phyloP scores from a whole-genome alignment of 2,113 vertebrate species.

The Ondatra zibethicus region DNA sequence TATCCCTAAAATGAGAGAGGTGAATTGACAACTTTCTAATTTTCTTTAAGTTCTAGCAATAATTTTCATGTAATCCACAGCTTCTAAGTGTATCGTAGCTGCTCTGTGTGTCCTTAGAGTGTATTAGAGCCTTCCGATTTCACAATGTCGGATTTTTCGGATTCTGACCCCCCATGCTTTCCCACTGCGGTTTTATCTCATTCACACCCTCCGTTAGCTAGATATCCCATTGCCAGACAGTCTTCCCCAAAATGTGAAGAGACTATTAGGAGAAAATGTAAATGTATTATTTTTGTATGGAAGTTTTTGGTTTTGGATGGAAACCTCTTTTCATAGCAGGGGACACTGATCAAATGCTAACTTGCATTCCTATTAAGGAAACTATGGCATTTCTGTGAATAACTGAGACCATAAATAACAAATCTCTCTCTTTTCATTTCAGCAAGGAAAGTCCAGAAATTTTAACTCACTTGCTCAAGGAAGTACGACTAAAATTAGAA shows the following conservation, averaged over 20 bases:
- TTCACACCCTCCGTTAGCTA: neutral
- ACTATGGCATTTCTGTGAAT: slow-evolving; percentile 1
- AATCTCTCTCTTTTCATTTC: slow-evolving; percentile 11
- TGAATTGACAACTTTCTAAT: slow-evolving; percentile 41
- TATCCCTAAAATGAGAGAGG: slow-evolving; percentile 48
- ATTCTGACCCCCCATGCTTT: neutral
- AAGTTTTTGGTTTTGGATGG: slow-evolving; percentile 10
- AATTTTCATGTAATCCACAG: slow-evolving; percentile 31
- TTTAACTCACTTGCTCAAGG: slow-evolving; percentile 46
- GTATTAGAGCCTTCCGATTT: neutral
- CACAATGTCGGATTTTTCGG: neutral
- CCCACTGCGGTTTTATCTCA: neutral
- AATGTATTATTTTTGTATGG: neutral
- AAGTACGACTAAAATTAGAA: slow-evolving; percentile 18
- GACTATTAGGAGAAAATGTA: slow-evolving; percentile 18
- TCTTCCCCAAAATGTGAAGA: neutral
- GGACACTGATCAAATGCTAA: slow-evolving; percentile 30
- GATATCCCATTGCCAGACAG: neutral
- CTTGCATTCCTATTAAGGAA: slow-evolving; percentile 31
- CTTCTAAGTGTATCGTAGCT: neutral
- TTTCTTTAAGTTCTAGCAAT: slow-evolving; percentile 1
- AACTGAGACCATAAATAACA: slow-evolving; percentile 15
- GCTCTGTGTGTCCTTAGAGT: neutral
- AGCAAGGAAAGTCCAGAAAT: slow-evolving; percentile 23
- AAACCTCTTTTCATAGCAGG: slow-evolving; percentile 33